Evolutionary conservation across 2,113 vertebrate genomes (phyloP).

Genomic region (Cranoglanis bouderius): DNA sequence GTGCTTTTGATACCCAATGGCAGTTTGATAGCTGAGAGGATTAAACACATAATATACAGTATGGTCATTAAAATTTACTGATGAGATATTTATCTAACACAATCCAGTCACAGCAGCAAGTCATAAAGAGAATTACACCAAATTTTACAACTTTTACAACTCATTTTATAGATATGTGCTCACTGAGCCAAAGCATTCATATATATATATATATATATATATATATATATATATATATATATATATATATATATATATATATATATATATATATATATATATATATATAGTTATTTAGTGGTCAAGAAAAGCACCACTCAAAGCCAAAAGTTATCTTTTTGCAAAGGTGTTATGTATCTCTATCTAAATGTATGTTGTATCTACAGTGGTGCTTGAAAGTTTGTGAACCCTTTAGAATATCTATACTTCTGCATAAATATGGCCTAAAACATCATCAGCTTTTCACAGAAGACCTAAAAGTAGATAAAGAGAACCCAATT

Average conservation of each 20-base stretch:
- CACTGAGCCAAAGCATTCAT: background rate
- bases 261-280: too few relatives aligned
- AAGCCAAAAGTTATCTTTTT: background rate
- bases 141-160: background rate
- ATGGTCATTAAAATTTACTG: constrained; percentile 61
- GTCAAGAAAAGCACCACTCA: background rate
- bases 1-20: constrained; percentile 57
- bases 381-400: too few relatives aligned
- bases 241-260: too few relatives aligned
- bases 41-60: constrained; percentile 59
- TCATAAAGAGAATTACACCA: constrained; percentile 32
- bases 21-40: constrained; percentile 58
- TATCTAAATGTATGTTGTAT: background rate
- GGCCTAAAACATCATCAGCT: too few relatives aligned
- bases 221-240: too few relatives aligned
- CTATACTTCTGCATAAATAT: too few relatives aligned
- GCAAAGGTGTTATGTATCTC: background rate
- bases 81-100: constrained; percentile 67
- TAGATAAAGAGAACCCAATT: too few relatives aligned
- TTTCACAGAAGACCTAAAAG: too few relatives aligned
- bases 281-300: background rate
- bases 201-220: too few relatives aligned
- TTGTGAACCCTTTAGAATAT: too few relatives aligned
- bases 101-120: constrained; percentile 55
- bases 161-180: background rate